Evolutionary conservation across 2,888 invertebrate genomes (phyloP).

Genomic region (Esperia sulphurella): DNA sequence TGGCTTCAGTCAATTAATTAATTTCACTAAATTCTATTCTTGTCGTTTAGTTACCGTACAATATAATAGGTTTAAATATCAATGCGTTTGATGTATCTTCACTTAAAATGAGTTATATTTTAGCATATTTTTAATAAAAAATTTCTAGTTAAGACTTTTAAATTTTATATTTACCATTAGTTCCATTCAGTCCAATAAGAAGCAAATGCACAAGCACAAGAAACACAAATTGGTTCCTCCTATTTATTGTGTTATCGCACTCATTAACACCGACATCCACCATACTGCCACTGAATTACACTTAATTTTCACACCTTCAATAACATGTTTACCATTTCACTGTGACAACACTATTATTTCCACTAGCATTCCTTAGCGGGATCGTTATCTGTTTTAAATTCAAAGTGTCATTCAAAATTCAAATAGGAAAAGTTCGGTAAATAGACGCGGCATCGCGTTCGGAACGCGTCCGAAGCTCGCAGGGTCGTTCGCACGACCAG

Average conservation of each 20-base stretch:
- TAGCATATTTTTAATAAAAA: no score
- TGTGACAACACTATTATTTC: constrained; percentile 27
- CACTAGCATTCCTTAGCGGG: constrained; percentile 10
- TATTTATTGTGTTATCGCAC: constrained; percentile 73
- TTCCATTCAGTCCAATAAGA: constrained; percentile 74
- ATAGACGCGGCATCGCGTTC: constrained; percentile 41
- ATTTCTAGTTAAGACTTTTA: no score
- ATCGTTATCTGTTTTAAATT: constrained; percentile 4
- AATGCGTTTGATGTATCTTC: no score
- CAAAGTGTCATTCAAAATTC: constrained; percentile 31
- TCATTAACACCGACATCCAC: constrained; percentile 75
- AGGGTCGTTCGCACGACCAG: constrained; percentile 50
- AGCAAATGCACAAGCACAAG: constrained; percentile 74
- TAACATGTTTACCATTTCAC: constrained; percentile 62
- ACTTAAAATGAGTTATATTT: no score
- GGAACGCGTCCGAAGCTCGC: constrained; percentile 19
- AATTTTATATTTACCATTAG: constrained; percentile 63
- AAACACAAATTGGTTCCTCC: constrained; percentile 75
- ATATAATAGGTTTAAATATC: no score
- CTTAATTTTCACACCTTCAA: constrained; percentile 60
- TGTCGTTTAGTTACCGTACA: no score
- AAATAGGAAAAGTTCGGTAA: constrained; percentile 52
- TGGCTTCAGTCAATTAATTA: no score
- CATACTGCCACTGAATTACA: constrained; percentile 73
- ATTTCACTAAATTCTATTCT: no score